A percentile compares a stretch with the other conserved stretches of the same genome.
These are phyloP conservation scores for Amphibalanus amphitrite DNA, from an alignment of 1,140 invertebrate genomes.

Conservation along the genomic window DNA sequence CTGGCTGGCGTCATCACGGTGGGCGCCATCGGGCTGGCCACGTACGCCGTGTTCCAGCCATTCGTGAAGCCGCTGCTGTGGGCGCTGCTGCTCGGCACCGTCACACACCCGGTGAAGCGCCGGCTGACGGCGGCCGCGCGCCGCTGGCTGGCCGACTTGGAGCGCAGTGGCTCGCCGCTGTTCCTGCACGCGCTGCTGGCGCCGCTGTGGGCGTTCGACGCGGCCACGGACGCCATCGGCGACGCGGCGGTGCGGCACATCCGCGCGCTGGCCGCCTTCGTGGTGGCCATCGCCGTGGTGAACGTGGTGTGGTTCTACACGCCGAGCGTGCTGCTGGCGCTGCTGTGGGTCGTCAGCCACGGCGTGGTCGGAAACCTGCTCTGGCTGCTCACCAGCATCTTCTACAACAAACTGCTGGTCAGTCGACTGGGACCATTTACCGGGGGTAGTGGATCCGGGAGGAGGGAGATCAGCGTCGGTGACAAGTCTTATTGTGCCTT, in stretches of 20 bases:
- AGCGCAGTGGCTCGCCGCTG: neutral
- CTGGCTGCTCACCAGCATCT: conserved; percentile 1
- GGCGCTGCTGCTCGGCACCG: conserved; percentile 2
- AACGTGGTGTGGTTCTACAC: neutral
- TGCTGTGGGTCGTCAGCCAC: neutral
- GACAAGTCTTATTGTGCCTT: neutral
- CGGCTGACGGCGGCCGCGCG: neutral
- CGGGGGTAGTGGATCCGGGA: neutral
- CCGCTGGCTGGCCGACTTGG: neutral
- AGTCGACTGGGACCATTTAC: neutral
- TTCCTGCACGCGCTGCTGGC: neutral
- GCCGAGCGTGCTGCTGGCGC: neutral
- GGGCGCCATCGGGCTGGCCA: neutral
- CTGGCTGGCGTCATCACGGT: neutral
- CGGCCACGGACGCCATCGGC: neutral
- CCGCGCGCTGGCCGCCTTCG: neutral
- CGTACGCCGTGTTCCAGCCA: neutral
- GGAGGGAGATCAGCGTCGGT: neutral
- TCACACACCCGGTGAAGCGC: neutral
- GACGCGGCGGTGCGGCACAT: neutral
- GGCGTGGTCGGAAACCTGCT: neutral
- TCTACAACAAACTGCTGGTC: conserved; percentile 3
- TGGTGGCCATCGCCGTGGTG: neutral
- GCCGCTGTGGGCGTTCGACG: neutral
- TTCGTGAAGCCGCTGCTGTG: conserved; percentile 3